A percentile compares a stretch with the other conserved stretches of the same genome.
phyloP scores from a whole-genome alignment of 2,888 invertebrate species.

The Bellardia pandia region DNA sequence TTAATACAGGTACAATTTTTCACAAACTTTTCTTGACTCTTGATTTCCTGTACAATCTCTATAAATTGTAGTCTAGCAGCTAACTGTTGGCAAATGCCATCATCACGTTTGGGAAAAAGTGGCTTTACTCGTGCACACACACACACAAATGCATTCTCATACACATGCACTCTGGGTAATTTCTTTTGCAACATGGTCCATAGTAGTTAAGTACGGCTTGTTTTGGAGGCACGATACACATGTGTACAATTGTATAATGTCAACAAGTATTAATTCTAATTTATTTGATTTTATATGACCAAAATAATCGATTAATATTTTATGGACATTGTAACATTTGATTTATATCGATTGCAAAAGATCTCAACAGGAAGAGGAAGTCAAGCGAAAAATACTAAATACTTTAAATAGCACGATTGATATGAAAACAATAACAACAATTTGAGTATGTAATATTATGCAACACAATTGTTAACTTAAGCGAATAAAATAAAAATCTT shows the following conservation, averaged over 20 bases:
- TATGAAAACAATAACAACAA: slow-evolving; percentile 26
- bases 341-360: slow-evolving; percentile 44
- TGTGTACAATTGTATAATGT: slow-evolving; percentile 50
- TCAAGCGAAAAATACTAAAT: not conserved
- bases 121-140: slow-evolving; percentile 7
- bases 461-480: not conserved
- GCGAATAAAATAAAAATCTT: not conserved
- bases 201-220: not conserved
- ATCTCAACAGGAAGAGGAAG: slow-evolving; percentile 29
- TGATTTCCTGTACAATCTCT: slow-evolving; percentile 61
- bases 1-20: slow-evolving; percentile 9
- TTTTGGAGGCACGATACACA: slow-evolving; percentile 18
- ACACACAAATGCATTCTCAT: not conserved
- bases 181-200: not conserved
- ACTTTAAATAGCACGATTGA: not conserved
- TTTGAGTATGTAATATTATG: not conserved
- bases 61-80: slow-evolving; percentile 58
- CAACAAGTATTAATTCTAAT: slow-evolving; percentile 68
- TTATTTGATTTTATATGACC: slow-evolving; percentile 63
- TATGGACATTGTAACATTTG: slow-evolving; percentile 12
- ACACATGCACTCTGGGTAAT: not conserved
- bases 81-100: slow-evolving; percentile 65
- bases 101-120: slow-evolving; percentile 45
- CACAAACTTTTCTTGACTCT: slow-evolving; percentile 43
- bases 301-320: slow-evolving; percentile 62